Base-by-base conservation (phyloP, 2,888 invertebrate genomes). In the Atrina japonica region DNA sequence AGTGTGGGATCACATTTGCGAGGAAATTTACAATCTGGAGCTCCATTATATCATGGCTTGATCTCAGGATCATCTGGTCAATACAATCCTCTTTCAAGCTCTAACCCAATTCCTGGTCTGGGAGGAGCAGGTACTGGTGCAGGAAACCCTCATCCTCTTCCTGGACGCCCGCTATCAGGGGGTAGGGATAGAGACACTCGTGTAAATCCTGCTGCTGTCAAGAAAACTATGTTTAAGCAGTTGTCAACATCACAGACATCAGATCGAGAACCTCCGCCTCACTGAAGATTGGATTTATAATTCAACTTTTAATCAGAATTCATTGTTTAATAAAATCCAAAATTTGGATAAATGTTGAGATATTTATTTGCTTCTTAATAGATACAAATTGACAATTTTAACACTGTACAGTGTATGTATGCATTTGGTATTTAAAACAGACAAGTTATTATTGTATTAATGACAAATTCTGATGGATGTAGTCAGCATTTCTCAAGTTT, bases 141-240 rank as follows among this genome's bases (percentile, higher is more conserved):
- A 60, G 76, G 73, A 30, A 78, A 79, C 58, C 77, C 80, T 47
- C 78, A 77, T 29, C 80, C 81, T n/a, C 72, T 80, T 25, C 79
- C 78, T 29, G 81, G 80, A 11, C 70, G 81, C 63, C 79, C 80
- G 11, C 77, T 77, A 7, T 78, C 78, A 60, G 81, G 70, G 27
- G 76, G 76, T 27, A 43, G 80, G 64, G 67, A 70, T 25, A 73
- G 81, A 64, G 83, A 84, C 40, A 76, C 76, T 25, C 73, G 83
- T 45, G 66, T 85, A 50, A 85, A 85, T 66, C 86, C 85, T n/a
- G 84, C 86, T 47, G 80, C 84, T 56, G 84, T 84, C 53, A 88
- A 88, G 74, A 78, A 86, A 73, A 87, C 84, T 74, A 84, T 87
- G 86, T 85, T 87, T 73, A 88, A 88, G 78, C 88, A 86, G 78